Evolutionary conservation across 1,140 invertebrate genomes (phyloP), one percentile per base, ranked within the genome.

Genomic region (Danaus plexippus): DNA sequence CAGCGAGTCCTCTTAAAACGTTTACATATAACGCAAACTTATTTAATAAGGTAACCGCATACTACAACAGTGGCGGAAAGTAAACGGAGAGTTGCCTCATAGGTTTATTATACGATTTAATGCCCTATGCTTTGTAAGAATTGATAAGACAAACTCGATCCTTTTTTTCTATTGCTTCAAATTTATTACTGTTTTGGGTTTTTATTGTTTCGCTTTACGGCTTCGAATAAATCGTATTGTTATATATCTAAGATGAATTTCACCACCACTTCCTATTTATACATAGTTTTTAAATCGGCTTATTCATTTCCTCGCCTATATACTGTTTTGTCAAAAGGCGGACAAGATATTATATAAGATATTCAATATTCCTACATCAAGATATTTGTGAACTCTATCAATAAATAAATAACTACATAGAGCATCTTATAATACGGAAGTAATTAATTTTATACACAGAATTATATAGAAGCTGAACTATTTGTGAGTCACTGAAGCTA

Each of bases 121-220:
- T 45, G 71, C 76, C 71, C 65, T 75, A 81, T 72, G 83, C 85
- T 78, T 81, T 77, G 85, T 77, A 76, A 73, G 79, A 83, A 87
- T 87, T 88, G 87, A 88, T 87, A 87, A 87, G 85, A 78, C 77
- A 70, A 73, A 75, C 77, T 81, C 76, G 77, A 87, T 85, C 85
- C 85, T 87, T 87, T 80, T 83, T 81, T 73, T 86, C 85, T 87
- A 87, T 88, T 88, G 85, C 81, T 83, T 69, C 67, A 87, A 88
- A 88, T 88, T 88, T 88, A 88, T 88, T 81, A 80, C 81, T 88
- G 87, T 88, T 88, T 88, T 88, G 85, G 87, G 87, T 87, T 88
- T 88, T 88, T 88, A 88, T 88, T 88, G 87, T 88, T 88, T 80
- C 82, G 80, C 86, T 88, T 88, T 88, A 88, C 80, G 78, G 79